A percentile compares a stretch with the other conserved stretches of the same genome.
Evolutionary conservation across 2,113 vertebrate genomes (phyloP).

Genomic region (Ibidorhyncha struthersii): DNA sequence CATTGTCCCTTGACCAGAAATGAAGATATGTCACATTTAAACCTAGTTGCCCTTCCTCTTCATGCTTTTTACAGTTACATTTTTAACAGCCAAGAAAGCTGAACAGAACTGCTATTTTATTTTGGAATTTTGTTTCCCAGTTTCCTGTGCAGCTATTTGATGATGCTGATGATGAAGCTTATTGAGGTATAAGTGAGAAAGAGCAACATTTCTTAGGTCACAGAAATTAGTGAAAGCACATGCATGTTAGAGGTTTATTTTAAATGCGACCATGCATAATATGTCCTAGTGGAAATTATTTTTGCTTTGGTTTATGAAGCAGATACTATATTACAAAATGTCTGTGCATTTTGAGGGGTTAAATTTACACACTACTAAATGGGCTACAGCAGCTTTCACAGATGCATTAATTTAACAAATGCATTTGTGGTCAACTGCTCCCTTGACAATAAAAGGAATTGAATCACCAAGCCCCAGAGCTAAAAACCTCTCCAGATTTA

Average conservation of each 20-base stretch:
- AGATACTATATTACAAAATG: background rate
- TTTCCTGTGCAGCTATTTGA: background rate
- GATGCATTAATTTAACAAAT: background rate
- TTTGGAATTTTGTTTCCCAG: background rate
- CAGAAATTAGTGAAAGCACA: background rate
- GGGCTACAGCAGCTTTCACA: background rate
- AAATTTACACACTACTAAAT: background rate
- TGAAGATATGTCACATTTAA: background rate
- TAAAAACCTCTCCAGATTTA: background rate
- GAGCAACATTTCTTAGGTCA: background rate
- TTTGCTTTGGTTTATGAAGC: background rate
- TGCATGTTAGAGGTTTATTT: background rate
- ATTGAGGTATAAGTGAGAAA: background rate
- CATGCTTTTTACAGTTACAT: background rate
- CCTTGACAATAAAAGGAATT: background rate
- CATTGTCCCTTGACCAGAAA: background rate
- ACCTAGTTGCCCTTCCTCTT: background rate
- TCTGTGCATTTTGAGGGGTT: background rate
- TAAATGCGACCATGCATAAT: background rate
- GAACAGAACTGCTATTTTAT: background rate
- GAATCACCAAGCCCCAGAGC: background rate
- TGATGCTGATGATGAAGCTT: background rate
- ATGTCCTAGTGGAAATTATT: background rate
- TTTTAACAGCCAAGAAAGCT: background rate
- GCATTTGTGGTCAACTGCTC: background rate